Conservation (phyloP, 2,113 vertebrate species). For the Pongo abelii region DNA sequence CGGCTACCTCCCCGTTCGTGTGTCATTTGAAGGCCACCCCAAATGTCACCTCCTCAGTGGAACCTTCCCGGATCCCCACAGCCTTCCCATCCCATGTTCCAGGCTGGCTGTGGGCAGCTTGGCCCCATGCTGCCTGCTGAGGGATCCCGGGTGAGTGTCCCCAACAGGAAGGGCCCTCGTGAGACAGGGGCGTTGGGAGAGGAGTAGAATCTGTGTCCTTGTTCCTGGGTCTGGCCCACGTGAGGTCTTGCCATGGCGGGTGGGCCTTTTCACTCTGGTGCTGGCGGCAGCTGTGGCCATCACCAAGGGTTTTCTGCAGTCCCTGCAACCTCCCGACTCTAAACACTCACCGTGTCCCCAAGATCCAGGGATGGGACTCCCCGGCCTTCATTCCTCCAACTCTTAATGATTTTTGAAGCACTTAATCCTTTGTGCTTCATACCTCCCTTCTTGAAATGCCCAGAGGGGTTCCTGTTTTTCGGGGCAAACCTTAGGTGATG, state of each 20-base stretch:
- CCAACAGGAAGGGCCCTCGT: too few species aligned
- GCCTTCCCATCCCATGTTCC: fast-evolving
- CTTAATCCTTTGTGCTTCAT: not conserved
- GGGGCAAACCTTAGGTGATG: too few species aligned
- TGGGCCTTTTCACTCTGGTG: not conserved
- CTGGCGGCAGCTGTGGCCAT: not conserved
- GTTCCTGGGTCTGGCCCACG: not conserved
- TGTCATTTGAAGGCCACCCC: not conserved
- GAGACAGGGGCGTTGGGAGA: not conserved
- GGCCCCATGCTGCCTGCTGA: not conserved
- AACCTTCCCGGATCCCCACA: not conserved
- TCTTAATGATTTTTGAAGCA: not conserved
- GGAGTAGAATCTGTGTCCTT: not conserved
- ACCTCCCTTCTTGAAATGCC: not conserved
- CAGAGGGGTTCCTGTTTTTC: not conserved
- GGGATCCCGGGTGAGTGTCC: not conserved
- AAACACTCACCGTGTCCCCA: not conserved
- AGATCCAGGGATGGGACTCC: not conserved
- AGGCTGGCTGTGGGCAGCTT: not conserved
- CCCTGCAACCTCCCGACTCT: not conserved
- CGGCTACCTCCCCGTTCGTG: not conserved
- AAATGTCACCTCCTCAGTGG: not conserved
- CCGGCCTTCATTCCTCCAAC: not conserved
- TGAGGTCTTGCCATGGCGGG: not conserved
- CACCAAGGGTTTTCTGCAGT: not conserved